Base-by-base conservation (phyloP, 2,888 invertebrate species). In the Stenurella melanura region DNA sequence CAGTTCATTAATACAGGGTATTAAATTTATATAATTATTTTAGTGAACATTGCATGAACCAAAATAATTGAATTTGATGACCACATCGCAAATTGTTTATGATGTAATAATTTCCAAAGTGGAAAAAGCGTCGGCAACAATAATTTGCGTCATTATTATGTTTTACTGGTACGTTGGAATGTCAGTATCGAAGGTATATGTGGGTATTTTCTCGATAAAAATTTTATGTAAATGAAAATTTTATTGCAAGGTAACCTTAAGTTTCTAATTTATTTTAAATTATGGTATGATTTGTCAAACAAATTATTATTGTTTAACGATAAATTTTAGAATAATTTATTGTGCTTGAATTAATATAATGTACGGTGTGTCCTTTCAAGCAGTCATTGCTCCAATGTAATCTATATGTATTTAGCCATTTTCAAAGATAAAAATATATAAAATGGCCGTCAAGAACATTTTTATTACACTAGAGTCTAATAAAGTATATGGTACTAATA, bases 81-180 rank as follows among this genome's bases (percentile, higher is more conserved):
- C 42, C 15, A 9, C 42, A 42, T 42, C 42, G 15, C 42, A 42
- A 42, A 42, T 42, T 42, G 7, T 42, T 42, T 42, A 42, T 15
- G 42, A 42, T 42, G 42, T 42, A 42, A 42, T 42, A 42, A 42
- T 42, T 42, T 42, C 42, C 42, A 42, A 42, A 42, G 42, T 42
- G 42, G 42, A 42, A 42, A 42, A 42, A 42, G 42, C 42, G 42
- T 12, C 12, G 11, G 21, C 21, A 26, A 15, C 42, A 42, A 42
- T 42, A 42, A 42, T 42, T 42, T 42, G 12, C 42, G 42, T 42
- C 42, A 42, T 42, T 11, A 15, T 15, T 1, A 42, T 42, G 42
- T 42, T 42, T 0, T 42, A 12, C 42, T 11, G 0, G 42, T 42
- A 15, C 42, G 15, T 0, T 15, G 42, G 42, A 42, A 42, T 42